Evolutionary conservation across 2,113 vertebrate species (phyloP), one percentile per base, ranked within the genome.

Genomic region (Ahaetulla prasina): DNA sequence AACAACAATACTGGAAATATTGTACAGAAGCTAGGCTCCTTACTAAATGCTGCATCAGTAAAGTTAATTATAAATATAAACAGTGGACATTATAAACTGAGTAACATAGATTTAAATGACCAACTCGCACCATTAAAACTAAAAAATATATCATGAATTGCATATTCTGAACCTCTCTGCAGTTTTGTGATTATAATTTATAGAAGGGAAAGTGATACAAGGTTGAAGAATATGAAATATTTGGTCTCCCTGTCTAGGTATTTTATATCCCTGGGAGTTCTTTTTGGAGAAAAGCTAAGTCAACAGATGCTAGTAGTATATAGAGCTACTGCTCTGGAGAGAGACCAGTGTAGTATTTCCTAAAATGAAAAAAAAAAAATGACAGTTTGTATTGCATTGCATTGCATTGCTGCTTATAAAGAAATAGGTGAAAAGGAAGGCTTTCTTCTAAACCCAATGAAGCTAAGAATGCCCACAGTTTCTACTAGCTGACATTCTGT

Each of bases 151-250:
- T 43, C 49, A 88, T 18, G 35, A 60, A 55, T 55, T 43, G 8
- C 14, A 50, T 89, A 55, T 47, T 92, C 14, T 50, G 22, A 89
- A 47, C 74, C 23, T 39, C 53, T n/a, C n/a, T 25, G 20, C 30
- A 50, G 22, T 10, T n/a, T 27, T 89, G 14, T 60, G 8, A 63
- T 12, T 85, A 3, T 49, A 92, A 63, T 49, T 63, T 53, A 63
- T 23, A 92, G 8, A 80, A 43, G 74, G 30, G 35, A 43, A 80
- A 80, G 18, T 22, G 20, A 39, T 22, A 80, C 35, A 80, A 22
- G 39, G 35, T 80, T 86, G 85, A 30, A 86, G 47, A 43, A 55
- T n/a, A 6, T 18, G 74, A 92, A 95, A 86, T 85, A 90, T 94
- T 30, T 92, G 35, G 57, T 6, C 49, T 93, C 50, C 1, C 85